A percentile compares a stretch with the other conserved stretches of the same genome.
Evolutionary conservation across 2,113 vertebrate genomes (phyloP).

Genomic region (Urocolius indicus): DNA sequence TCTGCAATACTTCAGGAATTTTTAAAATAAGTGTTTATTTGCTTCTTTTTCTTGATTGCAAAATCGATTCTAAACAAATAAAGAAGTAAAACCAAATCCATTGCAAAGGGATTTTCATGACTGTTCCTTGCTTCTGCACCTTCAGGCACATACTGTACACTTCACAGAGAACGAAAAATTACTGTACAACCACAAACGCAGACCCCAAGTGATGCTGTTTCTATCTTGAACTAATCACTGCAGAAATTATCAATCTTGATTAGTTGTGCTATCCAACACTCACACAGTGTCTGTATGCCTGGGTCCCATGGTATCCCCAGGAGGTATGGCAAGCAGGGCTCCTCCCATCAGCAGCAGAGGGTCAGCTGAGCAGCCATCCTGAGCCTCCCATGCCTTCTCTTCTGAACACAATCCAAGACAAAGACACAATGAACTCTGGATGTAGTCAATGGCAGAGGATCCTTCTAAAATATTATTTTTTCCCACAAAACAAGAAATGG

Average conservation of each 20-base stretch:
- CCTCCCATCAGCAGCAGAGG: background rate
- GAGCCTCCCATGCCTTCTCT: accelerated
- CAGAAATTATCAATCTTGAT: background rate
- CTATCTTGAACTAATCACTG: background rate
- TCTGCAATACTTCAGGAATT: background rate
- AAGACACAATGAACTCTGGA: accelerated
- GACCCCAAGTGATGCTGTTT: background rate
- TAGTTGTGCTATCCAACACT: accelerated
- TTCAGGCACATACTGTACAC: background rate
- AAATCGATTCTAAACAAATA: background rate
- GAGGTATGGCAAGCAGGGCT: accelerated
- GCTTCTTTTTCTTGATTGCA: background rate
- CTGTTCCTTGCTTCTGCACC: background rate
- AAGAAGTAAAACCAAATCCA: background rate
- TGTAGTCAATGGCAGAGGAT: accelerated
- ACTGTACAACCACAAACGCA: accelerated
- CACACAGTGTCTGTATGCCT: accelerated
- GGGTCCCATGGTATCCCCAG: background rate
- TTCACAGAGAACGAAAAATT: background rate
- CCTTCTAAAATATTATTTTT: background rate
- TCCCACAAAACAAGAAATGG: background rate
- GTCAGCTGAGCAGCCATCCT: background rate
- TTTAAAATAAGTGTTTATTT: background rate
- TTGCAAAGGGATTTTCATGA: background rate
- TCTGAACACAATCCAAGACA: background rate